phyloP scores from a whole-genome alignment of 2,888 invertebrate genomes.

The Drosophila emarginata region DNA sequence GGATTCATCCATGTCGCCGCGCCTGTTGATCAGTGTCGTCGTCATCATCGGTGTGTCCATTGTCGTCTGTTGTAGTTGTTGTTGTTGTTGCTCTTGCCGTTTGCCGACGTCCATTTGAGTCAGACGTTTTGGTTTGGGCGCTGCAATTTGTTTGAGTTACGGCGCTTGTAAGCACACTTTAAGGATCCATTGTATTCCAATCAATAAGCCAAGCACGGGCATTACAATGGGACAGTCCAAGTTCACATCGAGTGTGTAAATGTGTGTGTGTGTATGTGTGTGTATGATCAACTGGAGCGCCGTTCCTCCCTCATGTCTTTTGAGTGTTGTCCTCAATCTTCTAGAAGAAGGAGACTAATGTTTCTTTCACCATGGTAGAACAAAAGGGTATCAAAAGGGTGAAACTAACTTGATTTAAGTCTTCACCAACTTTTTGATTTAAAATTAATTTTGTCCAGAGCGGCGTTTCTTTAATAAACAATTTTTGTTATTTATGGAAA shows the following conservation, averaged over 20 bases:
- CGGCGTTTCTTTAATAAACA: too few relatives aligned
- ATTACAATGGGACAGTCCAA: constrained; percentile 71
- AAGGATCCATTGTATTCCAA: constrained; percentile 82
- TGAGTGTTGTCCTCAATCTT: constrained; percentile 14
- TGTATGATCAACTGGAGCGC: constrained; percentile 57
- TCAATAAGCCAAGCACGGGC: constrained; percentile 73
- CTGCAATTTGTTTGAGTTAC: constrained; percentile 83
- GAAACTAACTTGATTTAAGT: neutral
- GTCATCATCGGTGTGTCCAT: constrained; percentile 29
- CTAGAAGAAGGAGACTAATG: neutral
- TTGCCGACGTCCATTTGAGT: constrained; percentile 50
- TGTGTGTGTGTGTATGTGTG: constrained; percentile 41
- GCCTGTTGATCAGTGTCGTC: constrained; percentile 75
- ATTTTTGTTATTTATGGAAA: too few relatives aligned
- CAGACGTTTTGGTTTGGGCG: constrained; percentile 77
- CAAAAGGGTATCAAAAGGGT: too few relatives aligned
- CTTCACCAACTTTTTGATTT: neutral
- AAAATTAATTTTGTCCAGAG: too few relatives aligned
- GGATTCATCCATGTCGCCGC: constrained; percentile 56
- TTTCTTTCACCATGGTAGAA: neutral
- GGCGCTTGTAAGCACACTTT: constrained; percentile 83
- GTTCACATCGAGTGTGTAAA: constrained; percentile 56
- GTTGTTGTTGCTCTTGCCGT: constrained; percentile 13
- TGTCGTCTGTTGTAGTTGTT: constrained; percentile 22
- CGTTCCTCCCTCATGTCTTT: constrained; percentile 57